These are phyloP conservation scores for Chromis chromis DNA, from an alignment of 2,797 vertebrate species.

Conservation along the genomic window DNA sequence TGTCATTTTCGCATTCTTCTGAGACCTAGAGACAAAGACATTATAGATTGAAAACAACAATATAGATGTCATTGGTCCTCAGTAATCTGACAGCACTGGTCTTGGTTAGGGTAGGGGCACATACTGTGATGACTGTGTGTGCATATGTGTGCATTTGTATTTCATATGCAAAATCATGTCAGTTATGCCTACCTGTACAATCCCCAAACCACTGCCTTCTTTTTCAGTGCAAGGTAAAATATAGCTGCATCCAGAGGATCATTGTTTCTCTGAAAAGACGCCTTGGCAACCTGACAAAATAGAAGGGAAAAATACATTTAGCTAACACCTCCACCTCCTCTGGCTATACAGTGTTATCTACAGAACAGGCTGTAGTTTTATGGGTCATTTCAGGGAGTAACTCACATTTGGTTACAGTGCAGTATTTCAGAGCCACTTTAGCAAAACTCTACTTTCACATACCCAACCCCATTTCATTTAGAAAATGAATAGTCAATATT, in stretches of 20 bases:
- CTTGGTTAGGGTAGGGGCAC: neutral
- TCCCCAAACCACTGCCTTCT: slow-evolving; percentile 98
- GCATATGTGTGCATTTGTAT: slow-evolving; percentile 3
- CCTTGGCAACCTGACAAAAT: slow-evolving; percentile 92
- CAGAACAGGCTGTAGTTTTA: slow-evolving; percentile 38
- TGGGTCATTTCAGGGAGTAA: slow-evolving; percentile 40
- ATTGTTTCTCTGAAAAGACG: slow-evolving; percentile 93
- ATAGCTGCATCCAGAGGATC: slow-evolving; percentile 97
- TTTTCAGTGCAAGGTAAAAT: slow-evolving; percentile 97
- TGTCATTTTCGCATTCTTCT: slow-evolving; percentile 95
- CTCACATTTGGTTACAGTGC: slow-evolving; percentile 1
- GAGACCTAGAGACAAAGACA: slow-evolving; percentile 85
- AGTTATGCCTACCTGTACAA: slow-evolving; percentile 91
- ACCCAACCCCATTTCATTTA: slow-evolving; percentile 25
- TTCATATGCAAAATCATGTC: slow-evolving; percentile 31
- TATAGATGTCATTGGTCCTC: slow-evolving; percentile 25
- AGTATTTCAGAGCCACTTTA: slow-evolving; percentile 31
- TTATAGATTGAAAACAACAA: slow-evolving; percentile 40
- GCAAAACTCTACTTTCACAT: slow-evolving; percentile 18
- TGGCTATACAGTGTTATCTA: slow-evolving; percentile 21
- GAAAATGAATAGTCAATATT: slow-evolving; percentile 26
- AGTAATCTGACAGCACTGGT: slow-evolving; percentile 31
- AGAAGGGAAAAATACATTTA: slow-evolving; percentile 31
- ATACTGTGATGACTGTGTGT: slow-evolving; percentile 14
- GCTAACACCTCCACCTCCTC: neutral